Percentiles rank a stretch among this genome's conserved stretches.
Conservation (phyloP, 2,113 vertebrate genomes). For the Paramisgurnus dabryanus region DNA sequence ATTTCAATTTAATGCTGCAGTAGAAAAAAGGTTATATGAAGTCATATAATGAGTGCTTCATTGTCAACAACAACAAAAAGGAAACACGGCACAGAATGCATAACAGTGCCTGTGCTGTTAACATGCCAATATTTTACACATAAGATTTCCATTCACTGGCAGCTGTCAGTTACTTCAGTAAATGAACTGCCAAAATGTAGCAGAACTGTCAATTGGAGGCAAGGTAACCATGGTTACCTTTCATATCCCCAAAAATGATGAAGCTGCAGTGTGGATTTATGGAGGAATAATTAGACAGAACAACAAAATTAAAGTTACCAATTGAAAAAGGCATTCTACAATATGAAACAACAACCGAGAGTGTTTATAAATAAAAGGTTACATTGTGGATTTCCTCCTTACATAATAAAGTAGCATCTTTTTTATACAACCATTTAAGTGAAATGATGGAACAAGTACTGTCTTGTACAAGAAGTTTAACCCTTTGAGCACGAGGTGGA, state of each 20-base stretch:
- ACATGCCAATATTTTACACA: constrained; percentile 99
- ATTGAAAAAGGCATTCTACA: constrained; percentile 88
- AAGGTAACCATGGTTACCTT: constrained; percentile 97
- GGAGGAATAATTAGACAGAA: constrained; percentile 95
- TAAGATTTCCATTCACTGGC: constrained; percentile 90
- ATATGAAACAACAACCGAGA: constrained; percentile 89
- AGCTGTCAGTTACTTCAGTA: constrained; percentile 99
- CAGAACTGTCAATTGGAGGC: constrained; percentile 90
- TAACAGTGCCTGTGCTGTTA: constrained; percentile 95
- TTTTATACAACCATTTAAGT: constrained; percentile 91
- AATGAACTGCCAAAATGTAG: constrained; percentile 97
- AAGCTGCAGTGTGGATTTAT: constrained; percentile 95
- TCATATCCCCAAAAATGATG: constrained; percentile 90
- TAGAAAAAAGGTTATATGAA: constrained; percentile 99
- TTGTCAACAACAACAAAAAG: constrained; percentile 91
- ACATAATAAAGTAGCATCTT: constrained; percentile 95
- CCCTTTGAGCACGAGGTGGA: constrained; percentile 95
- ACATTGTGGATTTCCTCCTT: constrained; percentile 87
- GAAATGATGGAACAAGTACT: constrained; percentile 88
- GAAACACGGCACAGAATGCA: constrained; percentile 90
- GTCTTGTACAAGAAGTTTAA: constrained; percentile 89
- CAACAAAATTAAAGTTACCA: constrained; percentile 82
- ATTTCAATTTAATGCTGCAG: constrained; percentile 96
- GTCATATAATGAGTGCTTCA: constrained; percentile 97
- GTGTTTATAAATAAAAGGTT: constrained; percentile 93